These are phyloP conservation scores for Tinamus guttatus DNA, from an alignment of 2,113 vertebrate genomes.

Conservation along the genomic window DNA sequence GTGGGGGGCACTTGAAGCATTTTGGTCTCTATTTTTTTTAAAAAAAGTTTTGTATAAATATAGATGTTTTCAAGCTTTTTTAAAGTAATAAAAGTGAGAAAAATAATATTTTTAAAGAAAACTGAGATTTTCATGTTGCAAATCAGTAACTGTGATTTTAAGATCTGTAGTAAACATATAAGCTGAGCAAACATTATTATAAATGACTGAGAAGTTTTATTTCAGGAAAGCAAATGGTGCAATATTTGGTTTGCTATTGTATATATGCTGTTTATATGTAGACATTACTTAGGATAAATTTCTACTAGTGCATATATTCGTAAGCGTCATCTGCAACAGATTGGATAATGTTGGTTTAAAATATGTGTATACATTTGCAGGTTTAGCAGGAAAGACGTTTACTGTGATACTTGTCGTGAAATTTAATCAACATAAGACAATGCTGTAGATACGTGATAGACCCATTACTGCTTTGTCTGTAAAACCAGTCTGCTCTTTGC, in stretches of 20 bases:
- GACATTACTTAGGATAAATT: neutral
- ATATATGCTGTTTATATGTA: neutral
- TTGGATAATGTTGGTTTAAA: neutral
- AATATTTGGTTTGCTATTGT: neutral
- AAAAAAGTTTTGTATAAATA: neutral
- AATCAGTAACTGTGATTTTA: neutral
- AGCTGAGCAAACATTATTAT: neutral
- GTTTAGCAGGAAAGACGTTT: neutral
- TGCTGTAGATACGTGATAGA: neutral
- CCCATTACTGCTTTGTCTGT: neutral
- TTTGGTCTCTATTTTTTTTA: neutral
- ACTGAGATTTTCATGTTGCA: neutral
- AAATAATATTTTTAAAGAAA: neutral
- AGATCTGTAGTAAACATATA: neutral
- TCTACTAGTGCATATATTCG: neutral
- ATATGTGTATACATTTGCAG: no score
- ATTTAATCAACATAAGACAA: neutral
- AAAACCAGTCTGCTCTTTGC: neutral
- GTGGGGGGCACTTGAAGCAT: neutral
- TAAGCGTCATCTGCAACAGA: neutral
- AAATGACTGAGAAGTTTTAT: neutral
- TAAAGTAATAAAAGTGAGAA: neutral
- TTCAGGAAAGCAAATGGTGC: neutral
- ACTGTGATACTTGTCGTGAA: neutral
- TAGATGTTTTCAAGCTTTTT: neutral